Conservation (phyloP, 2,797 vertebrate species). For the Columba guinea region DNA sequence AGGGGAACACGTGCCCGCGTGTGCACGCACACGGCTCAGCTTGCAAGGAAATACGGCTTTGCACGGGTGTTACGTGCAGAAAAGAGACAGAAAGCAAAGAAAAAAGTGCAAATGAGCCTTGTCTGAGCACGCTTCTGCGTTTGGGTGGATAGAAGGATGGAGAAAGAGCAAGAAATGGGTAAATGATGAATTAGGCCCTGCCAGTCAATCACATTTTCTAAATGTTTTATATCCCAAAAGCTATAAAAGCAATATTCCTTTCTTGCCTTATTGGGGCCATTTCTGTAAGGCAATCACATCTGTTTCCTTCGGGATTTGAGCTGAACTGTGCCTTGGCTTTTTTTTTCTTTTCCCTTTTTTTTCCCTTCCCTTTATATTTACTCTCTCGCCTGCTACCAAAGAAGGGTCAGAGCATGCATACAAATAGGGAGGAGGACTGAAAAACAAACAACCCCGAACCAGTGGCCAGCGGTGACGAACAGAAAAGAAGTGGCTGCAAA, state of each 20-base stretch:
- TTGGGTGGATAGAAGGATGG: not conserved
- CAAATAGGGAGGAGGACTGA: conserved; percentile 56
- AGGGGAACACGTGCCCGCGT: not conserved
- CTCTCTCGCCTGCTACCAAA: conserved; percentile 65
- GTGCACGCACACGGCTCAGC: not conserved
- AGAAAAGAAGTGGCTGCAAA: not conserved
- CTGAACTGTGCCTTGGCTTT: conserved; percentile 64
- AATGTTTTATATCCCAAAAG: conserved; percentile 81
- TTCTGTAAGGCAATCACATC: conserved; percentile 80
- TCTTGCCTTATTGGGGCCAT: conserved; percentile 78
- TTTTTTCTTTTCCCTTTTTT: not conserved
- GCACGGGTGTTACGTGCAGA: not conserved
- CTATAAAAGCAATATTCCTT: conserved; percentile 83
- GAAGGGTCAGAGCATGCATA: conserved; percentile 70
- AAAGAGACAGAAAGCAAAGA: not conserved
- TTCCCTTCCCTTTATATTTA: conserved; percentile 69
- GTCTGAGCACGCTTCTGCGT: not conserved
- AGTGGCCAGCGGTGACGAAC: not conserved
- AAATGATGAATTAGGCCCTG: conserved; percentile 77
- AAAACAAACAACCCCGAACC: not conserved
- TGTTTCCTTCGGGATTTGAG: conserved; percentile 75
- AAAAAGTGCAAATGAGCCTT: fast-evolving
- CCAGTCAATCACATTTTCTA: conserved; percentile 78
- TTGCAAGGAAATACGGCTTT: not conserved
- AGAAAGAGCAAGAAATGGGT: conserved; percentile 10